phyloP scores from a whole-genome alignment of 1,140 invertebrate species.

The Trissolcus basalis region DNA sequence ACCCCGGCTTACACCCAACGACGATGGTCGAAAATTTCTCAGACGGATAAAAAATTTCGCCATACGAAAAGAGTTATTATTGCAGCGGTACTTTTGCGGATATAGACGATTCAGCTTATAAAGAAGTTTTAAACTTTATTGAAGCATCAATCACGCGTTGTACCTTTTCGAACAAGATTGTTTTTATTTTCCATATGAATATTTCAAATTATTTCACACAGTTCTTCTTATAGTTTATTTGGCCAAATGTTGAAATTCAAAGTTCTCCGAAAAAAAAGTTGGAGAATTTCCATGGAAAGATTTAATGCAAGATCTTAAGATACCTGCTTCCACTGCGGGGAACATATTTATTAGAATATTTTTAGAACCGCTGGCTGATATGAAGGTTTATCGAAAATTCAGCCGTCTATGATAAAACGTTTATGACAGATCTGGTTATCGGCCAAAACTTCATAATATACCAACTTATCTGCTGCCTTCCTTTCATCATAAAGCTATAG shows the following conservation, averaged over 20 bases:
- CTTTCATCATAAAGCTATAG: conserved; percentile 21
- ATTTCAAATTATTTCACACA: too few species aligned
- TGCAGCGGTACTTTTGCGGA: conserved; percentile 6
- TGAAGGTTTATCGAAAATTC: conserved; percentile 25
- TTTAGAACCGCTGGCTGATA: conserved; percentile 9
- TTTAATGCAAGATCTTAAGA: too few species aligned
- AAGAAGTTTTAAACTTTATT: conserved; percentile 11
- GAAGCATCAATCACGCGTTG: not conserved
- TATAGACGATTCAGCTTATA: conserved; percentile 29
- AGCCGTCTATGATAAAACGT: conserved; percentile 10
- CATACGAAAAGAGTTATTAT: conserved; percentile 24
- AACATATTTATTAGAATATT: conserved; percentile 5
- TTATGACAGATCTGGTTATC: conserved; percentile 33
- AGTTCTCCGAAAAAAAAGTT: too few species aligned
- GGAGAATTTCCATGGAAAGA: too few species aligned
- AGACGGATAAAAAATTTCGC: conserved; percentile 24
- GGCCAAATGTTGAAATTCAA: too few species aligned
- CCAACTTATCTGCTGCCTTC: conserved; percentile 24
- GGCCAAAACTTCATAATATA: conserved; percentile 33
- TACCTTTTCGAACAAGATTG: too few species aligned
- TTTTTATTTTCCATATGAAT: too few species aligned
- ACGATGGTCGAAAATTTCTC: conserved; percentile 14
- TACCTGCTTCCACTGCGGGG: too few species aligned
- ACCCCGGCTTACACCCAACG: conserved; percentile 12
- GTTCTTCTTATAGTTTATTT: too few species aligned